A percentile compares a stretch with the other conserved stretches of the same genome.
Conservation (phyloP, 2,113 vertebrate genomes). For the Microcebus lehilahytsara region DNA sequence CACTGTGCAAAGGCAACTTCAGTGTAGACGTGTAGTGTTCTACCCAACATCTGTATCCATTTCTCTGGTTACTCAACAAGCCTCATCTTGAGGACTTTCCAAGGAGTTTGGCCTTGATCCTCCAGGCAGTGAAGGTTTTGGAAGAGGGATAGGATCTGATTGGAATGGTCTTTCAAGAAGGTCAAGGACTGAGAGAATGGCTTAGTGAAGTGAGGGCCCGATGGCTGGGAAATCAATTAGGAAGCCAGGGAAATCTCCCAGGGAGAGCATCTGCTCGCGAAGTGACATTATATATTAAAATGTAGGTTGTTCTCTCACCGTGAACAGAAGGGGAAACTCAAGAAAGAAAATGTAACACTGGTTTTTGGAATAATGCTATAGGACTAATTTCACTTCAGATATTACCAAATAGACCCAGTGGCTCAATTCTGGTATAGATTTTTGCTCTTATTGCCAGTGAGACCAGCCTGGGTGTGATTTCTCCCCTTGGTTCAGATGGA, state of each 20-base stretch:
- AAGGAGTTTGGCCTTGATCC: neutral
- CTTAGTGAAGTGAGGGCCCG: neutral
- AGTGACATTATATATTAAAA: slow-evolving; percentile 10
- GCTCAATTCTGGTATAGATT: neutral
- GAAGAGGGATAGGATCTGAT: neutral
- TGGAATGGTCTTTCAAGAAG: neutral
- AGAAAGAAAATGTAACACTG: slow-evolving; percentile 5
- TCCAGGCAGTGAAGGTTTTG: neutral
- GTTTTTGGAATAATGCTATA: neutral
- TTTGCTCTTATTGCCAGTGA: neutral
- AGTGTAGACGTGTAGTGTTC: neutral
- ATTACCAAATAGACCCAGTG: neutral
- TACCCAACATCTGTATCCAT: neutral
- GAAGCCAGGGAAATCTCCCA: slow-evolving; percentile 11
- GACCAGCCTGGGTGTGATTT: neutral
- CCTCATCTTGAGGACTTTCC: neutral
- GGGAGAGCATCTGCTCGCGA: neutral
- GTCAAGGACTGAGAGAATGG: neutral
- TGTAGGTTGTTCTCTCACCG: neutral
- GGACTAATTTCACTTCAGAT: neutral
- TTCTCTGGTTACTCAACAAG: slow-evolving; percentile 28
- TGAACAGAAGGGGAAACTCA: neutral
- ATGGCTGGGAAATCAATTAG: slow-evolving; percentile 21
- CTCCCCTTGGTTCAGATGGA: neutral
- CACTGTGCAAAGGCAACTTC: rapidly evolving